phyloP scores from a whole-genome alignment of 2,797 vertebrate species.

The Myotis daubentonii region DNA sequence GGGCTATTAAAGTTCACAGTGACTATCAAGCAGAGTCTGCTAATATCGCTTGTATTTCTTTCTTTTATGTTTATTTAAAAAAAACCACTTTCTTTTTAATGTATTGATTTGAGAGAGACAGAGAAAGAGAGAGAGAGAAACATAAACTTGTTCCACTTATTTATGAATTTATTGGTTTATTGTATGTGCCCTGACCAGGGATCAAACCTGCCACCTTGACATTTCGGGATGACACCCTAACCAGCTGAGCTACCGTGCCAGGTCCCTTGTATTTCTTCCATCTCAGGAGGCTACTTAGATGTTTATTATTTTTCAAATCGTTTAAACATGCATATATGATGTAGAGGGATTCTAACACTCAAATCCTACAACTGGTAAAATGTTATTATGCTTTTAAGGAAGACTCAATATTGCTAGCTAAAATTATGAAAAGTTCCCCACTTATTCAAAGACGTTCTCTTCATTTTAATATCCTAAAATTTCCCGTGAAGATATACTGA shows the following conservation, averaged over 20 bases:
- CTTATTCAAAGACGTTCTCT: constrained; percentile 5
- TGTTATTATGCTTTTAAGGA: background rate
- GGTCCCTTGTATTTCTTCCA: background rate
- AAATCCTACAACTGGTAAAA: background rate
- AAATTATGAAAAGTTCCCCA: background rate
- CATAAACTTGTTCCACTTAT: too few species aligned
- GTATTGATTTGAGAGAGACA: too few species aligned
- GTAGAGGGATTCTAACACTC: background rate
- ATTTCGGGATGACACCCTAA: too few species aligned
- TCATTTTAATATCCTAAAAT: constrained; percentile 29
- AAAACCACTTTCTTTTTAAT: too few species aligned
- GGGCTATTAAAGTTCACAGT: background rate
- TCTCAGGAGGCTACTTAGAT: background rate
- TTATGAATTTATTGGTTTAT: too few species aligned
- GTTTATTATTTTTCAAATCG: constrained; percentile 13
- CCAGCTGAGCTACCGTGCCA: too few species aligned
- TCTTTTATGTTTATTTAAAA: too few species aligned
- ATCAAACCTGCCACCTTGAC: too few species aligned
- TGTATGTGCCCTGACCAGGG: too few species aligned
- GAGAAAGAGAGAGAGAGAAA: too few species aligned
- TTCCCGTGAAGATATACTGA: background rate
- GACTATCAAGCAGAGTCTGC: background rate
- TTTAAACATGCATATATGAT: background rate
- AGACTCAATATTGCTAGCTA: background rate
- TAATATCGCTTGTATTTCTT: background rate